A percentile compares a stretch with the other conserved stretches of the same genome.
These are phyloP conservation scores for Mongoloraphidia duomilia DNA, from an alignment of 2,888 invertebrate species.

Conservation along the genomic window DNA sequence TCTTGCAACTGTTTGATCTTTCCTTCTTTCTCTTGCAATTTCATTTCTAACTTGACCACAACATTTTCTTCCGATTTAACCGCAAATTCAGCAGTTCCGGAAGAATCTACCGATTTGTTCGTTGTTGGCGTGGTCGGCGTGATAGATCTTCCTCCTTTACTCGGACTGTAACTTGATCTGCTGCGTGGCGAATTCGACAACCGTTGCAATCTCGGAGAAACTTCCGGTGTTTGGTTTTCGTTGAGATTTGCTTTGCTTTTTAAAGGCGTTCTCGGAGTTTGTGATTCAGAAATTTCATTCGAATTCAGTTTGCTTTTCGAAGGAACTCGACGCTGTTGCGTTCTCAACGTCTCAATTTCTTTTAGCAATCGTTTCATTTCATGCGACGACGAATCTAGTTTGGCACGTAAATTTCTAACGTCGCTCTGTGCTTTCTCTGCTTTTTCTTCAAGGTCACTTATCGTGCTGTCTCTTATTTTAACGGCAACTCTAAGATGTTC, in stretches of 20 bases:
- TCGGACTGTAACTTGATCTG: background rate
- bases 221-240: too few species aligned
- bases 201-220: too few species aligned
- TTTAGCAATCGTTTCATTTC: slow-evolving; percentile 21
- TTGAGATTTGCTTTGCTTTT: too few species aligned
- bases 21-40: slow-evolving; percentile 21
- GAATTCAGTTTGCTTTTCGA: too few species aligned
- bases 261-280: too few species aligned
- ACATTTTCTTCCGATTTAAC: slow-evolving; percentile 19
- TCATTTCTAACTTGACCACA: slow-evolving; percentile 22
- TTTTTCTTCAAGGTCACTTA: slow-evolving; percentile 32
- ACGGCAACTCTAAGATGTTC: slow-evolving; percentile 29
- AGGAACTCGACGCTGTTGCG: too few species aligned
- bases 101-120: background rate
- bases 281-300: too few species aligned
- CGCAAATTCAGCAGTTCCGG: background rate
- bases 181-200: background rate
- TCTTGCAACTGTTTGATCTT: slow-evolving; percentile 16
- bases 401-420: slow-evolving; percentile 22
- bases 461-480: slow-evolving; percentile 29
- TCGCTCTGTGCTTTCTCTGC: slow-evolving; percentile 21
- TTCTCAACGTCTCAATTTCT: too few species aligned
- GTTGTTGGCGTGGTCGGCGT: background rate
- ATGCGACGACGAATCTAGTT: slow-evolving; percentile 22
- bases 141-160: background rate